phyloP scores from a whole-genome alignment of 64 coral and sea anemone species.

The Actinia tenebrosa region DNA sequence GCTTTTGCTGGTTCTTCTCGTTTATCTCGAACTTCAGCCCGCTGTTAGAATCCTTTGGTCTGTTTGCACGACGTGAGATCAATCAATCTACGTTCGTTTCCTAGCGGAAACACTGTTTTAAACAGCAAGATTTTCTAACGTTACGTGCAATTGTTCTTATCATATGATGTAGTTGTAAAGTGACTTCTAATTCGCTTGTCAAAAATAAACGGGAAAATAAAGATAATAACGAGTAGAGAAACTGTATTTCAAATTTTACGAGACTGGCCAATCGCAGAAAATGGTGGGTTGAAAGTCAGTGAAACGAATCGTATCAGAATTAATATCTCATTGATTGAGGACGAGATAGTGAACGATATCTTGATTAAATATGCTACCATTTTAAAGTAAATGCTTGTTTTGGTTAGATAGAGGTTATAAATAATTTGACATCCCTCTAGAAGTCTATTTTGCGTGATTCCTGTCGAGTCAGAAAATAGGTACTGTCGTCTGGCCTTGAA shows the following conservation, averaged over 20 bases:
- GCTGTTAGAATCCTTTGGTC: conserved; percentile 1
- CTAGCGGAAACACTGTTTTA: neutral
- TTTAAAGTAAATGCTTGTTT: neutral
- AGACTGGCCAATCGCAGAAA: neutral
- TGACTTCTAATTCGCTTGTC: neutral
- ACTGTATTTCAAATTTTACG: neutral
- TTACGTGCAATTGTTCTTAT: neutral
- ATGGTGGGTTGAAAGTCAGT: neutral
- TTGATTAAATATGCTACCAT: neutral
- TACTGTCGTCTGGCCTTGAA: neutral
- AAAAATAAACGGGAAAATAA: neutral
- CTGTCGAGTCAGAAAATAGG: neutral
- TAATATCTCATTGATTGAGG: neutral
- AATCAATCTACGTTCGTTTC: neutral
- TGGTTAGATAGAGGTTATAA: neutral
- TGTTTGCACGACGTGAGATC: conserved; percentile 1
- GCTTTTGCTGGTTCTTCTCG: neutral
- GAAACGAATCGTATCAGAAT: neutral
- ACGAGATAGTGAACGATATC: neutral
- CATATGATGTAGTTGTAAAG: neutral
- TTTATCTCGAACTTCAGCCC: neutral
- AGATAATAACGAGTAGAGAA: neutral
- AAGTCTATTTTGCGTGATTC: neutral
- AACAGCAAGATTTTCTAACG: neutral
- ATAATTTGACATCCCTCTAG: neutral